Percentiles rank a stretch among this genome's conserved stretches.
phyloP scores from a whole-genome alignment of 1,140 invertebrate species.

The Cyrtorhinus lividipennis region DNA sequence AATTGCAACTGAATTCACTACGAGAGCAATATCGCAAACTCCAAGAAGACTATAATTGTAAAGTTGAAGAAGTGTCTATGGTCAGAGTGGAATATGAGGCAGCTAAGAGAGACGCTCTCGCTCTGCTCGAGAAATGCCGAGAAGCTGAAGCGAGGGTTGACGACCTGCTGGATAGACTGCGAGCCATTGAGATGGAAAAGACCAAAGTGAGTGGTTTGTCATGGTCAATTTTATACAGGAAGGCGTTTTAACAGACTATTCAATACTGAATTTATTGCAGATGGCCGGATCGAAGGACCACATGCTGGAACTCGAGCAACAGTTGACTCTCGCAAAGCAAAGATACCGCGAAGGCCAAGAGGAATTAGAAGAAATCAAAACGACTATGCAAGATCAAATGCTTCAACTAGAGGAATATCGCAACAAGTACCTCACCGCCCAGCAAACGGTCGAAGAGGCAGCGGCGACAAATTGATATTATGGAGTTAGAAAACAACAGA shows the following conservation, averaged over 20 bases:
- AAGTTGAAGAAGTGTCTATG: conserved; percentile 25
- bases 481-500: conserved; percentile 57
- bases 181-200: conserved; percentile 29
- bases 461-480: conserved; percentile 48
- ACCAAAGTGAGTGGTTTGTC: conserved; percentile 28
- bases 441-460: conserved; percentile 61
- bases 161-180: conserved; percentile 33
- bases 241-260: too few relatives aligned
- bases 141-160: conserved; percentile 24
- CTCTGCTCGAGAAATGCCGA: conserved; percentile 12
- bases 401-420: conserved; percentile 55
- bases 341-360: conserved; percentile 47
- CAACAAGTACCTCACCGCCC: conserved; percentile 53
- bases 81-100: conserved; percentile 16
- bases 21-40: conserved; percentile 38
- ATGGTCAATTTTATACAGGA: too few relatives aligned
- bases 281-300: conserved; percentile 41
- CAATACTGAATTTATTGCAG: conserved; percentile 1
- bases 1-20: conserved; percentile 29
- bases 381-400: conserved; percentile 50
- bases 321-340: conserved; percentile 42
- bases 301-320: conserved; percentile 46
- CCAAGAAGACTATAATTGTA: conserved; percentile 41
- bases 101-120: conserved; percentile 6
- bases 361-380: conserved; percentile 48